Base-by-base conservation (phyloP, 2,113 vertebrate species). In the Callipepla californica region DNA sequence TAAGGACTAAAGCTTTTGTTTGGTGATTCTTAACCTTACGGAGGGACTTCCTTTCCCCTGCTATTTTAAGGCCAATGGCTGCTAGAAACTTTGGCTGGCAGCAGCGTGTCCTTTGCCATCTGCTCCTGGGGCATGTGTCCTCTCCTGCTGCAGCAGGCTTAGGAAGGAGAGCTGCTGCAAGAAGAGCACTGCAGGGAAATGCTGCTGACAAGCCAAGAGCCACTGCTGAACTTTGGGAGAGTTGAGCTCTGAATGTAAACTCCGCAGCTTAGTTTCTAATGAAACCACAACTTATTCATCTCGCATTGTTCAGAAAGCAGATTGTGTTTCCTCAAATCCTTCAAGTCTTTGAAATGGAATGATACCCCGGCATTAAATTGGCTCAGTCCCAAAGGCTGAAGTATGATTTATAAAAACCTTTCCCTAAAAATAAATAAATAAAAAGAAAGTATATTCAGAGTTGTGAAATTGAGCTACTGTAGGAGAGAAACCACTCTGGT, bases 281-380 rank as follows among this genome's bases (percentile, higher is more conserved):
- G 63, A 94, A 80, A 72, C 75, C 59, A 61, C 92, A 85, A 34
- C 66, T 72, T 50, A 87, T 89, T 92, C 62, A 65, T 89, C 81
- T 93, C 78, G 51, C 73, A 53, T 38, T 59, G 70, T 69, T 69
- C 81, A 55, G 40, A 80, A 94, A 87, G 81, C 55, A 87, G 84
- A 96, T 67, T 93, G 91, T 70, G 42, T 86, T 94, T 89, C 91
- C 85, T 94, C 90, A 85, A 72, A 81, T 78, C 89, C 82, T 83
- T 87, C 15, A 4, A 8, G 68, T 67, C 79, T 91, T 75, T 75
- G 79, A 96, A 96, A 94, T 11, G 40, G 40, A 94, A 57, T 53
- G 87, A 92, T 87, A 94, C 47, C 23, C 79, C 53, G 26, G 45
- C 72, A 94, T 87, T 92, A 85, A 94, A 94, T 63, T 88, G 85